These are phyloP conservation scores for Delichon dasypus DNA, from an alignment of 2,797 vertebrate species.

Conservation along the genomic window DNA sequence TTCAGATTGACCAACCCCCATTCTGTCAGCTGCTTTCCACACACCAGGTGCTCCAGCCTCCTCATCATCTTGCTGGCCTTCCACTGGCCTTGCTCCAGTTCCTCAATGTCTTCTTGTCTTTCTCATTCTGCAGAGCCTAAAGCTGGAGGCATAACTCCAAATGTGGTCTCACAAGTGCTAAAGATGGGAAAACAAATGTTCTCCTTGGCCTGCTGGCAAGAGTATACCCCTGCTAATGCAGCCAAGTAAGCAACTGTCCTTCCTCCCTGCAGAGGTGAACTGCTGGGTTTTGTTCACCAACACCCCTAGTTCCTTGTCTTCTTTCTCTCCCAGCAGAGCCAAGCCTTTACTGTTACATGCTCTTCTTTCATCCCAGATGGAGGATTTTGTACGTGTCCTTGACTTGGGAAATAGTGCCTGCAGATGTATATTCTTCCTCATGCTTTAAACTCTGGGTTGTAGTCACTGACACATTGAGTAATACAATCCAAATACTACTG, in stretches of 20 bases:
- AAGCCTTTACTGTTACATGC: background rate
- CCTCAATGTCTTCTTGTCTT: background rate
- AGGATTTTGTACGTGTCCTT: background rate
- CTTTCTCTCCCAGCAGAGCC: background rate
- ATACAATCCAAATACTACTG: background rate
- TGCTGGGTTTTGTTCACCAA: background rate
- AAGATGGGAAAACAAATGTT: background rate
- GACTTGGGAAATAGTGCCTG: background rate
- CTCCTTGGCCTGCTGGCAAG: background rate
- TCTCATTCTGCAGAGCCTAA: background rate
- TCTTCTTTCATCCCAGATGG: background rate
- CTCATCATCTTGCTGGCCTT: background rate
- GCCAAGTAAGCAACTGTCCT: background rate
- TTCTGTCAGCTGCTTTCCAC: background rate
- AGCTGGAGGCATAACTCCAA: background rate
- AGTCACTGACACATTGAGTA: background rate
- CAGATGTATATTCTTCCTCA: background rate
- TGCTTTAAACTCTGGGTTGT: background rate
- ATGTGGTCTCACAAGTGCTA: background rate
- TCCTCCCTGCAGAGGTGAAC: background rate
- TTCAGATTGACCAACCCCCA: accelerated
- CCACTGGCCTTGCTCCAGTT: background rate
- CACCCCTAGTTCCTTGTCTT: background rate
- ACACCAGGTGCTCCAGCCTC: background rate
- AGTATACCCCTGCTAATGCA: background rate